Evolutionary conservation across 2,113 vertebrate species (phyloP), one percentile per base, ranked within the genome.

Genomic region (Saccopteryx bilineata): DNA sequence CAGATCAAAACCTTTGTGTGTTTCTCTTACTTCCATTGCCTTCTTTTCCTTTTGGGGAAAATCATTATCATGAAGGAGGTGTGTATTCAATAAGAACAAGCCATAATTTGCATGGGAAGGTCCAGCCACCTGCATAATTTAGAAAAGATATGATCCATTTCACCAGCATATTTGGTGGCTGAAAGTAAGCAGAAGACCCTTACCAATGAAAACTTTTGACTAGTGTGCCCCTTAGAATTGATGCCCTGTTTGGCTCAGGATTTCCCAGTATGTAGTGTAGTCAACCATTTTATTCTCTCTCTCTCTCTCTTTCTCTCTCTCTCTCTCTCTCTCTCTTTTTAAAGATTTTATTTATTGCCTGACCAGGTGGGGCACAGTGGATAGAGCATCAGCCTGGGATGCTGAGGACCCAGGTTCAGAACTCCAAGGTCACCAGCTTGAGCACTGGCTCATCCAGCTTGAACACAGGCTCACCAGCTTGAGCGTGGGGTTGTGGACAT

Each of bases 161-260:
- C 87, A 46, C n/a, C 48, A 76, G 80, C 46, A 61, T 56, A 83
- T 11, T 8, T 4, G 26, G 33, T 21, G 69, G 39, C 19, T 75
- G 60, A 33, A 89, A 92, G 23, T 85, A 48, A 94, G 52, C n/a
- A 39, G 50, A 89, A 80, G 14, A 90, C 28, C 7, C 14, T 91
- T 58, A 28, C 15, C 56, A 26, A 31, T 63, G 80, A 76, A 79
- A 56, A n/a, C 60, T 71, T 82, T 48, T 83, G 71, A 91, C 72
- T 9, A 18, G 28, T 31, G 7, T 31, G 12, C 28, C 83, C 58
- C 71, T 96, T 52, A 82, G 66, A 91, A 48, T 1, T 56, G 26
- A 91, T 50, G 14, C 33, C 61, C 79, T 87, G 7, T 86, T 82
- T 90, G 12, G 5, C 17, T 83, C 14, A 13, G 56, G 66, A 56